Evolutionary conservation across 1,140 invertebrate species (phyloP).

Genomic region (Diuraphis noxia): DNA sequence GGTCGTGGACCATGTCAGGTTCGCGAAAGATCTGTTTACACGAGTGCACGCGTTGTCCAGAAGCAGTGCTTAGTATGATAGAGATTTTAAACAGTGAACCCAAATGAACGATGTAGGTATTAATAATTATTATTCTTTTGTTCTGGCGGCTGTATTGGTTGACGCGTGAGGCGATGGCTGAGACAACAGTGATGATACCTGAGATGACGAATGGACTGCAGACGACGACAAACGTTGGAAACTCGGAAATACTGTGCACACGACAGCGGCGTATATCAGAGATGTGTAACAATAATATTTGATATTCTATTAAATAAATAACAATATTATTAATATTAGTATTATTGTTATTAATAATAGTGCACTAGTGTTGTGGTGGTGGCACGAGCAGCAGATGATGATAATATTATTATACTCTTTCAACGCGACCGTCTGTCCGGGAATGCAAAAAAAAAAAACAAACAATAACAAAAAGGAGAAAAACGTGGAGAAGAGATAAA

Average conservation of each 20-base stretch:
- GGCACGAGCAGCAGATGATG: too few relatives aligned
- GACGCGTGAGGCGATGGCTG: neutral
- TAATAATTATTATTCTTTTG: neutral
- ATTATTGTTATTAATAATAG: neutral
- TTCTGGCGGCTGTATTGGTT: neutral
- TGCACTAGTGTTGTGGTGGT: neutral
- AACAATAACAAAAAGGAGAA: constrained; percentile 2
- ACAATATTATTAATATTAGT: neutral
- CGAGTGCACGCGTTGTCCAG: neutral
- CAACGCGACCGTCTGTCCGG: neutral
- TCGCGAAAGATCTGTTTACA: neutral
- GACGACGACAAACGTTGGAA: neutral
- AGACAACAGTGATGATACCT: neutral
- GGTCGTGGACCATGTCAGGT: constrained; percentile 21
- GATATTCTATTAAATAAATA: neutral
- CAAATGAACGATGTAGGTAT: neutral
- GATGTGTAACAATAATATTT: neutral
- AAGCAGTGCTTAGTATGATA: neutral
- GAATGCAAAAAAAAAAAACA: neutral
- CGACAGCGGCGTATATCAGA: too few relatives aligned
- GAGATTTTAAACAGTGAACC: neutral
- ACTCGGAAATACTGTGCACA: neutral
- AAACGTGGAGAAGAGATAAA: constrained; percentile 48
- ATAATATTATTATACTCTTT: neutral
- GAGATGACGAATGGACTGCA: neutral